Conservation (phyloP, 2,888 invertebrate species). For the Oscheius sp. region DNA sequence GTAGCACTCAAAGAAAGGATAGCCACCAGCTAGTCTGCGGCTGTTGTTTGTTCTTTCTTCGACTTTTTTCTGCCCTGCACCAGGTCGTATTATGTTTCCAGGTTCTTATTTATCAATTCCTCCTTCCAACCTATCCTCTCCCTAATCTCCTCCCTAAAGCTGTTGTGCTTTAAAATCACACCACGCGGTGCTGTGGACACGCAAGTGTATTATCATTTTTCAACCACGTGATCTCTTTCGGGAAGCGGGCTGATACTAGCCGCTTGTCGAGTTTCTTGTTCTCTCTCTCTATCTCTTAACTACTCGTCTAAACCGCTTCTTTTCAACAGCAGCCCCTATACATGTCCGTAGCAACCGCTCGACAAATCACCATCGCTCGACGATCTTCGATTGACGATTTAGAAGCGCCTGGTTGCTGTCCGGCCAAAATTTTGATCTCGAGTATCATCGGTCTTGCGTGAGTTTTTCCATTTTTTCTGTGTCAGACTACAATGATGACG, state of each 20-base stretch:
- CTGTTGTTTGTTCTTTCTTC: conserved; percentile 25
- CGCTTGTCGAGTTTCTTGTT: conserved; percentile 29
- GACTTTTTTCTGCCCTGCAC: conserved; percentile 21
- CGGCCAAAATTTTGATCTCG: conserved; percentile 71
- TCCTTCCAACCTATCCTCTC: not conserved
- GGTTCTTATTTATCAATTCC: not conserved
- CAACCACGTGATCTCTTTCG: conserved; percentile 25
- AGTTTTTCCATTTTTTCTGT: conserved; percentile 40
- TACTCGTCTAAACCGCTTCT: conserved; percentile 12
- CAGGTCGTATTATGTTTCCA: conserved; percentile 24
- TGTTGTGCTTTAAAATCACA: conserved; percentile 16
- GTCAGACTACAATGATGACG: not conserved
- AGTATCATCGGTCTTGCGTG: conserved; percentile 71
- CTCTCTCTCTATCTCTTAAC: conserved; percentile 22
- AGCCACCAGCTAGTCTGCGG: conserved; percentile 34
- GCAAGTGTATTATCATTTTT: conserved; percentile 35
- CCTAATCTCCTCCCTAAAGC: not conserved
- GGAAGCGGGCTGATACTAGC: conserved; percentile 15
- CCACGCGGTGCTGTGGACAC: conserved; percentile 17
- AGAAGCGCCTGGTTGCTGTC: conserved; percentile 68
- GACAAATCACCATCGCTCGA: conserved; percentile 37
- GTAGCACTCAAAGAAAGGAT: conserved; percentile 30
- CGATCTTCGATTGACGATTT: conserved; percentile 53
- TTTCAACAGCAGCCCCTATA: conserved; percentile 38
- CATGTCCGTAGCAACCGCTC: conserved; percentile 40